Evolutionary conservation across 2,797 vertebrate genomes (phyloP).

Genomic region (Pterois miles): DNA sequence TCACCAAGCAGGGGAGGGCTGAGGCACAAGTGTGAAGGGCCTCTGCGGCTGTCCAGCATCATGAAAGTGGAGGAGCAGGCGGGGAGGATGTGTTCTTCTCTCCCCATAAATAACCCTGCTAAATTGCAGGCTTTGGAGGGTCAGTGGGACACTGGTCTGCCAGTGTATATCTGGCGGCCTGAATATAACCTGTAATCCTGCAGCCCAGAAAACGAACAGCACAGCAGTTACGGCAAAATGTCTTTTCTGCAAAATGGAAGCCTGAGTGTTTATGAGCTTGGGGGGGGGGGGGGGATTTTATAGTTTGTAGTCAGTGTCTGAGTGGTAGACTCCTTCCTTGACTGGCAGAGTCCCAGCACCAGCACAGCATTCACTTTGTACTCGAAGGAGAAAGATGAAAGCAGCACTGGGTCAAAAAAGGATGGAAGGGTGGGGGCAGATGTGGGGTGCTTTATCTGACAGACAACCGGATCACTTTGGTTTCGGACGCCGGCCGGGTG

Average conservation of each 20-base stretch:
- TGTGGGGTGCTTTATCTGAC: conserved; percentile 49
- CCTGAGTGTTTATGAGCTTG: conserved; percentile 62
- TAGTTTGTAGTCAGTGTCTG: conserved; percentile 65
- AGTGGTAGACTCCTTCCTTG: conserved; percentile 60
- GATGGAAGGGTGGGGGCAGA: conserved; percentile 39
- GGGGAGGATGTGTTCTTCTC: conserved; percentile 66
- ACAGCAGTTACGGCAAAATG: conserved; percentile 73
- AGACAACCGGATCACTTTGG: conserved; percentile 56
- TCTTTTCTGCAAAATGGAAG: conserved; percentile 69
- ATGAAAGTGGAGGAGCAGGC: conserved; percentile 59
- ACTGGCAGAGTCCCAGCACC: conserved; percentile 70
- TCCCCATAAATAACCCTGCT: conserved; percentile 77
- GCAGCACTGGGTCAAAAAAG: conserved; percentile 59
- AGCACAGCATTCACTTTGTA: conserved; percentile 74
- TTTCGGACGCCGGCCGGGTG: conserved; percentile 41
- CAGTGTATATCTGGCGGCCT: conserved; percentile 73
- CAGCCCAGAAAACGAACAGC: conserved; percentile 73
- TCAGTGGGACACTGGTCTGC: conserved; percentile 76
- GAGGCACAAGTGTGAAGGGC: conserved; percentile 58
- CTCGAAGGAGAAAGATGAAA: conserved; percentile 71
- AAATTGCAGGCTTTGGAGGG: conserved; percentile 80
- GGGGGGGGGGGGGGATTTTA: conserved; percentile 56
- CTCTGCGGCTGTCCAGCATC: conserved; percentile 66
- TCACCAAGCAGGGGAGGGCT: conserved; percentile 65
- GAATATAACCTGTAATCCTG: conserved; percentile 78